Conservation (phyloP, 2,797 vertebrate genomes). For the Microchirus variegatus region DNA sequence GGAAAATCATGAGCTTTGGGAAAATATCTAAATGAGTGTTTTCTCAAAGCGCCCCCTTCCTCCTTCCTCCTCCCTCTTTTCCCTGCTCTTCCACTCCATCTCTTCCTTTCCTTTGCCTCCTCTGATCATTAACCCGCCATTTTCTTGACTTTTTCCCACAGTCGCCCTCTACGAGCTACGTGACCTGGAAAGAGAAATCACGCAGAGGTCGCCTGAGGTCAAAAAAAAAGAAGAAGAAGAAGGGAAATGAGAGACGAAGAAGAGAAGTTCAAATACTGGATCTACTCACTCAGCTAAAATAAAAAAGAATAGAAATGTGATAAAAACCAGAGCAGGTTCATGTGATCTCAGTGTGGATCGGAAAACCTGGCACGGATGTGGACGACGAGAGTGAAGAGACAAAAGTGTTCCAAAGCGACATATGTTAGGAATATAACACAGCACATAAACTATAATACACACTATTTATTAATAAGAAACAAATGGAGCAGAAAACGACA, state of each 20-base stretch:
- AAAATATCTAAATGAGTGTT: slow-evolving; percentile 76
- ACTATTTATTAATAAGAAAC: slow-evolving; percentile 27
- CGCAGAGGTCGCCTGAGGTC: slow-evolving; percentile 68
- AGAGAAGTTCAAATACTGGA: slow-evolving; percentile 40
- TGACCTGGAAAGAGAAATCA: slow-evolving; percentile 53
- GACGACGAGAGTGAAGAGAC: slow-evolving; percentile 15
- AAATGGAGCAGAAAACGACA: slow-evolving; percentile 12
- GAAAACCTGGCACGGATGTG: slow-evolving; percentile 17
- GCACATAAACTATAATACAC: not conserved
- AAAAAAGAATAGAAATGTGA: slow-evolving; percentile 3
- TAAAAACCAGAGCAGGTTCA: slow-evolving; percentile 8
- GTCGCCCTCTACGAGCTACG: slow-evolving; percentile 55
- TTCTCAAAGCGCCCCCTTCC: slow-evolving; percentile 61
- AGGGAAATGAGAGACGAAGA: slow-evolving; percentile 23
- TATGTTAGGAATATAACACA: slow-evolving; percentile 15
- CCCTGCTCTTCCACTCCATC: slow-evolving; percentile 49
- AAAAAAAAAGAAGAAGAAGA: no score
- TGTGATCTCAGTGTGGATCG: not conserved
- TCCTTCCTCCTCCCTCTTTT: no score
- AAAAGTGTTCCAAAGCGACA: slow-evolving; percentile 21
- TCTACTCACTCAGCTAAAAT: slow-evolving; percentile 28
- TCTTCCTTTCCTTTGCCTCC: slow-evolving; percentile 22
- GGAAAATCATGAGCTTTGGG: slow-evolving; percentile 71
- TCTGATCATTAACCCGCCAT: slow-evolving; percentile 39
- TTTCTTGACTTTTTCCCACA: slow-evolving; percentile 73